Evolutionary conservation across 2,113 vertebrate species (phyloP).

Genomic region (Thomomys bottae): DNA sequence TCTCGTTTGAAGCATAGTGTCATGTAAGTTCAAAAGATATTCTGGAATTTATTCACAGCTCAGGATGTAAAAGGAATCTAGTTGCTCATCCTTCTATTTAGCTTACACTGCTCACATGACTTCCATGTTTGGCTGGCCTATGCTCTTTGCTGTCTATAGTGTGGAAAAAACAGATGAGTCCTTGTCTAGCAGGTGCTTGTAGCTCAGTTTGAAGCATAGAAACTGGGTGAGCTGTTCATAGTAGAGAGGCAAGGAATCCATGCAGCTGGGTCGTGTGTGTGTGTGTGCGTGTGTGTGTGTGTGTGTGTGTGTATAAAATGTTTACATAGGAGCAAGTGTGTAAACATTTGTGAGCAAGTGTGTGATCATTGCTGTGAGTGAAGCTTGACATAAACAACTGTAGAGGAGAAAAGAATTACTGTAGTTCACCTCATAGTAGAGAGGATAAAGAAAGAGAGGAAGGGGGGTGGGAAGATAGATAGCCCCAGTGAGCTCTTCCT

Average conservation of each 20-base stretch:
- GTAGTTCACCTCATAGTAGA: no score
- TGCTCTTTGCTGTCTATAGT: neutral
- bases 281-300: no score
- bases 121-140: neutral
- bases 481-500: no score
- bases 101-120: neutral
- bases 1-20: neutral
- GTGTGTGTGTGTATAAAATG: no score
- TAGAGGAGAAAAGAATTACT: no score
- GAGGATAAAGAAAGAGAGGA: no score
- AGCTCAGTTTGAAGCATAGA: neutral
- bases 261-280: neutral
- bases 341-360: no score
- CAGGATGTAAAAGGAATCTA: neutral
- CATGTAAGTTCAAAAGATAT: slow-evolving; percentile 14
- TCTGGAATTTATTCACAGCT: slow-evolving; percentile 21
- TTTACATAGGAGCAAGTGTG: neutral
- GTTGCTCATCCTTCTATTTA: neutral
- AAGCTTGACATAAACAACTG: no score
- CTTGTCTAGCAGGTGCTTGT: neutral
- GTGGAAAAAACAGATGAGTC: neutral
- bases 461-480: no score
- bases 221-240: neutral
- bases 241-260: neutral
- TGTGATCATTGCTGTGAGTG: no score